Evolutionary conservation across 2,797 vertebrate genomes (phyloP), one percentile per base, ranked within the genome.

Genomic region (Artibeus jamaicensis): DNA sequence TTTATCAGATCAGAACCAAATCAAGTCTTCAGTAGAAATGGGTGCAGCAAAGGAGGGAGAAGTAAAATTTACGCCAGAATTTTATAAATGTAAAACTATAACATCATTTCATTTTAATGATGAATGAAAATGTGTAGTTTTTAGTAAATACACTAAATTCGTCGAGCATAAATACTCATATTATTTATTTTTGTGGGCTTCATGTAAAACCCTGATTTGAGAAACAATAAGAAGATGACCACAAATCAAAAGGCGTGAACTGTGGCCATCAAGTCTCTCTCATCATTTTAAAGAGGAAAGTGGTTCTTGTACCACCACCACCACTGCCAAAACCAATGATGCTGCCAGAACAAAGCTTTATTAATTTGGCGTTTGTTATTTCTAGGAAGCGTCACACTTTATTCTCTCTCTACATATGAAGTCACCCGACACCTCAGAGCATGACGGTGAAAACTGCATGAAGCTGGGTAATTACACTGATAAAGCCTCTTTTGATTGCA

Each of bases 401-500:
- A 86, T 70, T 48, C 22, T 86, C 48, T 39, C 32, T 37, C n/a
- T 91, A 1, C 84, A 84, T 92, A 65, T 88, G 97, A 95, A 79
- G 96, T 74, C 15, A 62, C 44, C 73, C 91, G 62, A 92, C 46
- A 97, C 53, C 87, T 97, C 92, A 98, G 96, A 98, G 98, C 93
- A 98, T 92, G 77, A 89, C 97, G 96, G 96, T 96, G 98, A 98
- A 98, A 98, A 95, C 97, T 97, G 95, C 96, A 98, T 96, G 85
- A 98, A 92, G 86, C 94, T 96, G 50, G 94, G 96, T 98, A 99
- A 99, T 99, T 98, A 98, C 97, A 98, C 97, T 96, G 98, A 99
- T 99, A 99, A 99, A 99, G 96, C 98, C 98, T 98, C 98, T 98
- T 97, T 98, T 98, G 71, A 98, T 98, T 98, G 97, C 95, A 97